These are phyloP conservation scores for Sebastes flavidus DNA, from an alignment of 2,797 vertebrate species.

Conservation along the genomic window DNA sequence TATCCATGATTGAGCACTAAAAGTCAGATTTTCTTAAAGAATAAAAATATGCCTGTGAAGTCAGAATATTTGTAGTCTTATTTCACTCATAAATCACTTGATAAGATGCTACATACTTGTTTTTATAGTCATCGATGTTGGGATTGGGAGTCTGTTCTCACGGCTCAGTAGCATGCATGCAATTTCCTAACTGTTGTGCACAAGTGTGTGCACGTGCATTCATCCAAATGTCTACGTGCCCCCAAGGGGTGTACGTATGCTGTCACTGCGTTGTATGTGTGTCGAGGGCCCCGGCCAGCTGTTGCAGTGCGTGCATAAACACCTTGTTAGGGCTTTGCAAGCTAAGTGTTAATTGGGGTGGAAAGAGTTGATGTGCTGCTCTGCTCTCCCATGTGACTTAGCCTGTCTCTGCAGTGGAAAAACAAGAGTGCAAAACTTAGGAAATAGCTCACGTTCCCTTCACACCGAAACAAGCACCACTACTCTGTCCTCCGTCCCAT, in stretches of 20 bases:
- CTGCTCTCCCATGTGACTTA: slow-evolving; percentile 56
- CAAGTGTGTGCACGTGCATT: slow-evolving; percentile 33
- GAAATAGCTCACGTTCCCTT: background rate
- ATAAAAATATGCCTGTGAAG: background rate
- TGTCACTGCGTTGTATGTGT: slow-evolving; percentile 25
- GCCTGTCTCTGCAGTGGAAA: slow-evolving; percentile 37
- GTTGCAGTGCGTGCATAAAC: slow-evolving; percentile 76
- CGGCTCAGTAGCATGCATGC: slow-evolving; percentile 9
- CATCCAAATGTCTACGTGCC: slow-evolving; percentile 51
- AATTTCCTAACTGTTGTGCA: slow-evolving; percentile 20
- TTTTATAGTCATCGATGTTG: background rate
- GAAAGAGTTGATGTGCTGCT: slow-evolving; percentile 69
- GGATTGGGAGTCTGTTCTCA: background rate
- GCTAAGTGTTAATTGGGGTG: slow-evolving; percentile 83
- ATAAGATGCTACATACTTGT: background rate
- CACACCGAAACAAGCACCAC: background rate
- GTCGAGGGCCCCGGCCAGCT: slow-evolving; percentile 69
- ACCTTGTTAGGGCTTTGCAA: slow-evolving; percentile 80
- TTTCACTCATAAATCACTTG: background rate
- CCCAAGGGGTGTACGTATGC: slow-evolving; percentile 44
- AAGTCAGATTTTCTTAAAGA: background rate
- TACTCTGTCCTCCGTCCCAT: background rate
- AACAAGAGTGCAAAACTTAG: slow-evolving; percentile 33
- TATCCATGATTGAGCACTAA: background rate
- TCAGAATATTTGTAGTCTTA: background rate